Percentiles rank a stretch among this genome's conserved stretches.
phyloP scores from a whole-genome alignment of 2,113 vertebrate genomes.

The Protobothrops mucrosquamatus region DNA sequence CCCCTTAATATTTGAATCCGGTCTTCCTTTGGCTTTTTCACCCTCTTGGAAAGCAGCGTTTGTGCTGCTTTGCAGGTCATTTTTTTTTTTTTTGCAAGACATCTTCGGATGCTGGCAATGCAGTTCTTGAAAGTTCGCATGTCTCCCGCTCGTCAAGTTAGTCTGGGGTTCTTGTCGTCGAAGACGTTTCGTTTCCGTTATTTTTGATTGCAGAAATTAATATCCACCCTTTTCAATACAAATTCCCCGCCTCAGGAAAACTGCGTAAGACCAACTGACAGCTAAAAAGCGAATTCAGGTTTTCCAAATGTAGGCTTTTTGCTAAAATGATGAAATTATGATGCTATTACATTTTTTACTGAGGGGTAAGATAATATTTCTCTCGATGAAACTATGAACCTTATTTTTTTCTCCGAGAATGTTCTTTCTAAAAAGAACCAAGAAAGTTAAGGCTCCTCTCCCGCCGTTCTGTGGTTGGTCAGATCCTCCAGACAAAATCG shows the following conservation, averaged over 20 bases:
- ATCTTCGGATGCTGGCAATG: neutral
- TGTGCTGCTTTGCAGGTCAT: too few relatives aligned
- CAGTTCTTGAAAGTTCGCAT: neutral
- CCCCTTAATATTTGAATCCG: too few relatives aligned
- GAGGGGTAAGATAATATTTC: neutral
- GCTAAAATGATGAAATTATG: neutral
- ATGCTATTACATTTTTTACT: neutral
- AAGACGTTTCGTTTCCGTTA: neutral
- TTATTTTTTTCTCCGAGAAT: neutral
- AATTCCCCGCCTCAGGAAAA: neutral
- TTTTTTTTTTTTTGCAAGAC: neutral
- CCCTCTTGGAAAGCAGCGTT: too few relatives aligned
- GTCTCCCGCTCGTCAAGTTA: neutral
- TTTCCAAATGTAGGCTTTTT: neutral
- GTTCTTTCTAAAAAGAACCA: neutral
- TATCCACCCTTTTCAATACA: neutral
- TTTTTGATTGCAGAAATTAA: neutral
- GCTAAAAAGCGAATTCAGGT: neutral
- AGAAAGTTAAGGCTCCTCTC: neutral
- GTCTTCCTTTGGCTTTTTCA: too few relatives aligned
- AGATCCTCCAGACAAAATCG: neutral
- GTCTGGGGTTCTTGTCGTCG: neutral
- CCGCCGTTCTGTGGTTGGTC: neutral
- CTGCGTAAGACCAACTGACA: neutral
- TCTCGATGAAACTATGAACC: neutral